Evolutionary conservation across 2,888 invertebrate genomes (phyloP).

Genomic region (Phymatocera aterrima): DNA sequence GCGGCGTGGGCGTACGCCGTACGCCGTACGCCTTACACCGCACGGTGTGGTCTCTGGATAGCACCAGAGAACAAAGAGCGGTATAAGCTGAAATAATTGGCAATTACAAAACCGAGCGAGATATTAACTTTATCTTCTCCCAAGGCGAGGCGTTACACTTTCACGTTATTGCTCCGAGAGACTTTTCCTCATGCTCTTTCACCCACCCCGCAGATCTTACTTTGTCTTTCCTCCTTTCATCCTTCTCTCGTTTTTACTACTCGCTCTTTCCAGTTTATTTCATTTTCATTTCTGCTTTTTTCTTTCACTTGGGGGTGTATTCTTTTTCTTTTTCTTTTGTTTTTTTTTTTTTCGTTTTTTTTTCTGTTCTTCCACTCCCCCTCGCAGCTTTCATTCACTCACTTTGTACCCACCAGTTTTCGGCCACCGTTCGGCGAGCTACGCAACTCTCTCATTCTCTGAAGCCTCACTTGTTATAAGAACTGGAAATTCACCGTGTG

Average conservation of each 20-base stretch:
- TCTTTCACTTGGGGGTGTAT: too few relatives aligned
- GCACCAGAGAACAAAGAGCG: conserved; percentile 61
- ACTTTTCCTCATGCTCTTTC: conserved; percentile 1
- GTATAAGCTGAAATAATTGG: conserved; percentile 67
- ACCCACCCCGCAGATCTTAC: neutral
- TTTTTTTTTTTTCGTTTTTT: too few relatives aligned
- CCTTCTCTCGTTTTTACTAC: neutral
- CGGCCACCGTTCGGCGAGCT: too few relatives aligned
- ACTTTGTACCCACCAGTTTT: too few relatives aligned
- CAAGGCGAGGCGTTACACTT: conserved; percentile 43
- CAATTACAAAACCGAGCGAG: conserved; percentile 66
- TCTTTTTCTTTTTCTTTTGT: neutral
- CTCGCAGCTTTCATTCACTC: too few relatives aligned
- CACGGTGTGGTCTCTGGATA: neutral
- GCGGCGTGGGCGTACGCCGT: neutral
- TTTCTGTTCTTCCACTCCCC: too few relatives aligned
- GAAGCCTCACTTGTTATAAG: too few relatives aligned
- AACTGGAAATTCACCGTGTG: too few relatives aligned
- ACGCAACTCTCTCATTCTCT: too few relatives aligned
- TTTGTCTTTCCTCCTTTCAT: conserved; percentile 1
- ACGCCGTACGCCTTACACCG: neutral
- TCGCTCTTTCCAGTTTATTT: neutral
- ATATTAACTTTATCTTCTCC: conserved; percentile 67
- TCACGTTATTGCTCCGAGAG: conserved; percentile 26
- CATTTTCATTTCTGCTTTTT: neutral